These are phyloP conservation scores for Metacarcinus magister DNA, from an alignment of 2,888 invertebrate genomes.

Conservation along the genomic window DNA sequence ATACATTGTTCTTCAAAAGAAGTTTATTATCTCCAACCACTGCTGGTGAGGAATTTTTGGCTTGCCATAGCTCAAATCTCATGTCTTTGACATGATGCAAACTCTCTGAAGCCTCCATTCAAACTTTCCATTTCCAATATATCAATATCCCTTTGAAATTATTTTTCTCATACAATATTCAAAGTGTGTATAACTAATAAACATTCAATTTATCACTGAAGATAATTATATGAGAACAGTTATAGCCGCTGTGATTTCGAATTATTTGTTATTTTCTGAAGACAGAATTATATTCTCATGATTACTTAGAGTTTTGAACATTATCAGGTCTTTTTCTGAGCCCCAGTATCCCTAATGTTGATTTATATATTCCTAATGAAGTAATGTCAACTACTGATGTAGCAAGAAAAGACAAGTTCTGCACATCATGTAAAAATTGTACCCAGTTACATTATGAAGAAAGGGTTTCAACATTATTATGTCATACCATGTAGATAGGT, in stretches of 20 bases:
- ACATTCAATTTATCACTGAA: neutral
- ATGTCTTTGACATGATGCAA: neutral
- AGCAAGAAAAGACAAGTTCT: neutral
- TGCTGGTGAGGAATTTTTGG: neutral
- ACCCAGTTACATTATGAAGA: neutral
- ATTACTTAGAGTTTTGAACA: neutral
- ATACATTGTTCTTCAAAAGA: neutral
- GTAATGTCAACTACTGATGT: neutral
- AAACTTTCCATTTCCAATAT: neutral
- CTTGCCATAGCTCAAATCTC: neutral
- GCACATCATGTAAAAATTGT: neutral
- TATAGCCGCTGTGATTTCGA: neutral
- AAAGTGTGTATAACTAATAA: neutral
- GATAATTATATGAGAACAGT: neutral
- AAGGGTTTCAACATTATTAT: neutral
- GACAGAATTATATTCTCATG: too few species aligned
- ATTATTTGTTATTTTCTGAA: neutral
- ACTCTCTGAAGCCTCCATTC: neutral
- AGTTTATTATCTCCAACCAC: neutral
- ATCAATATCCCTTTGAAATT: neutral
- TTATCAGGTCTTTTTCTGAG: neutral
- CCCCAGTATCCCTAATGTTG: neutral
- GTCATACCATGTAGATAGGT: neutral
- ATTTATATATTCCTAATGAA: neutral
- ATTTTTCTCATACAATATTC: neutral